Evolutionary conservation across 1,140 invertebrate species (phyloP).

Genomic region (Cepaea nemoralis): DNA sequence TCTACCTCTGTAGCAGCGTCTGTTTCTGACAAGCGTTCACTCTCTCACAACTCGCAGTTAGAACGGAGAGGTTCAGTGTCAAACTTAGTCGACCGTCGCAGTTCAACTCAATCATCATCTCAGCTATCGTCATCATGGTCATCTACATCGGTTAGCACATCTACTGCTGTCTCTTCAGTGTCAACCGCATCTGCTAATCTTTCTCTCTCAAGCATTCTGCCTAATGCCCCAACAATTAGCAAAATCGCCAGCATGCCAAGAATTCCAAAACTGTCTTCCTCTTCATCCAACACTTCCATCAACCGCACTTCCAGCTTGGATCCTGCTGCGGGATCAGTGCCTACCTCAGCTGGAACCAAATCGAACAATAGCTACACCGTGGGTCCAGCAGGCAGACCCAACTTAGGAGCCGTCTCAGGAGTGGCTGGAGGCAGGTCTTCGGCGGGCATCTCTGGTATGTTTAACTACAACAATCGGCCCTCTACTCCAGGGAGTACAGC

Average conservation of each 20-base stretch:
- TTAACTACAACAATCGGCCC: constrained; percentile 33
- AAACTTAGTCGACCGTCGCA: constrained; percentile 33
- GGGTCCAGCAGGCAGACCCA: constrained; percentile 32
- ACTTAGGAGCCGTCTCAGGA: not conserved
- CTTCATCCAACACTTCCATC: constrained; percentile 39
- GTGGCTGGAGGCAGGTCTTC: constrained; percentile 12
- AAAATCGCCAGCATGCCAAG: constrained; percentile 61
- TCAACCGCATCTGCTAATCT: constrained; percentile 43
- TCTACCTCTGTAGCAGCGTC: constrained; percentile 32
- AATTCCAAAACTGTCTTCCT: constrained; percentile 59
- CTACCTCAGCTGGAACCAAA: constrained; percentile 25
- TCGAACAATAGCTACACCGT: constrained; percentile 35
- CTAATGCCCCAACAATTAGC: constrained; percentile 59
- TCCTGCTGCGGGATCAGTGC: constrained; percentile 20
- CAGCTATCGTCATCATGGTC: constrained; percentile 21
- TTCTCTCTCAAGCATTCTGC: constrained; percentile 56
- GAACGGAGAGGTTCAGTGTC: constrained; percentile 28
- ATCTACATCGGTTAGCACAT: not conserved
- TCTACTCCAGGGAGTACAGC: not conserved
- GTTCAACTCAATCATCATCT: constrained; percentile 8
- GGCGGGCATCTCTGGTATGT: not conserved
- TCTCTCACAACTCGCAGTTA: constrained; percentile 3
- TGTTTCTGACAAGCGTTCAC: constrained; percentile 32
- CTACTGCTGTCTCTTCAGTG: constrained; percentile 44
- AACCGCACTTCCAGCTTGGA: constrained; percentile 37